These are phyloP conservation scores for Apocheima hispidaria DNA, from an alignment of 2,888 invertebrate species.

Conservation along the genomic window DNA sequence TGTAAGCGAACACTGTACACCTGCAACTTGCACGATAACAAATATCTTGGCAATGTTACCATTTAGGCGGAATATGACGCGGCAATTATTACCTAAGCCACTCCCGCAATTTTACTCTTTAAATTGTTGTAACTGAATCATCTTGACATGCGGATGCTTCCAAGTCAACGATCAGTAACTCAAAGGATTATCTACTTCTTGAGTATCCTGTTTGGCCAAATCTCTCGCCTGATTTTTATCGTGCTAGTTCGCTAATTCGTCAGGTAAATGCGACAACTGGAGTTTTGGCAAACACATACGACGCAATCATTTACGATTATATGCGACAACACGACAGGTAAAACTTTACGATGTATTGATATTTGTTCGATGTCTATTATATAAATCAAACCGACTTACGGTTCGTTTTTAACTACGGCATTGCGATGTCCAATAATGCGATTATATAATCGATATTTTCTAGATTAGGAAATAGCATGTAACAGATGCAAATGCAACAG, in stretches of 20 bases:
- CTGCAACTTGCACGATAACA: slow-evolving; percentile 20
- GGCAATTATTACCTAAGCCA: background rate
- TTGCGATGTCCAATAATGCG: background rate
- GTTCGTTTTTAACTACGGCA: slow-evolving; percentile 4
- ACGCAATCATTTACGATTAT: background rate
- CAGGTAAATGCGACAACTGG: background rate
- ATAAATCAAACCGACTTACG: slow-evolving; percentile 13
- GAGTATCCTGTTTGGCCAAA: background rate
- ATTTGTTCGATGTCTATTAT: slow-evolving; percentile 18
- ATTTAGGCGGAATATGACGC: background rate
- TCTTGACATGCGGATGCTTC: background rate
- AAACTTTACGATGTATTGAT: slow-evolving; percentile 7
- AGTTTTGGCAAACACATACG: background rate
- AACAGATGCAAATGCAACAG: slow-evolving; percentile 24
- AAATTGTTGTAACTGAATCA: background rate
- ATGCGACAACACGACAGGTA: background rate
- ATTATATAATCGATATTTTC: slow-evolving; percentile 12
- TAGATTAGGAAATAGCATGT: slow-evolving; percentile 22
- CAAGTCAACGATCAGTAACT: background rate
- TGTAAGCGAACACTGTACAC: slow-evolving; percentile 54
- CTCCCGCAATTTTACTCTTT: background rate
- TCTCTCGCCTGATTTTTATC: background rate
- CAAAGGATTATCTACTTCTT: background rate
- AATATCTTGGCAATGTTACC: background rate
- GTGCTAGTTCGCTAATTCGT: background rate